Conservation (phyloP, 2,113 vertebrate genomes). For the Podarcis muralis region DNA sequence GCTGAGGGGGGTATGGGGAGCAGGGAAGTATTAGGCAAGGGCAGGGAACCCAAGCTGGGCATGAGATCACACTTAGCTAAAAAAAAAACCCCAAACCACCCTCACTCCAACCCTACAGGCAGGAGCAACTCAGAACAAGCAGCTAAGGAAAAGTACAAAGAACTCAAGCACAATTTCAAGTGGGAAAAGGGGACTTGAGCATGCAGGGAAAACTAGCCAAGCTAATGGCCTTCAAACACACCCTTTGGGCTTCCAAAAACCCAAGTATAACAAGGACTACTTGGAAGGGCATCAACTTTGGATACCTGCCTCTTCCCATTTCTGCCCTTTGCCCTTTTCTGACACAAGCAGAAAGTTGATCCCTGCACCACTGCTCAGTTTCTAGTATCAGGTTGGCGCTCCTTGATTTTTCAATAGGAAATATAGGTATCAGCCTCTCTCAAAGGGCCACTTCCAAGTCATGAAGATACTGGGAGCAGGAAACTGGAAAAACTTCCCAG, state of each 20-base stretch:
- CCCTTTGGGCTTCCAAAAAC: background rate
- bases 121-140: conserved; percentile 63
- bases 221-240: background rate
- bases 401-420: background rate
- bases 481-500: background rate
- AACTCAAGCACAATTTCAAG: conserved; percentile 19
- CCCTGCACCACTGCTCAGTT: background rate
- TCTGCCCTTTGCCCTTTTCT: background rate
- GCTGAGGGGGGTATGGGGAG: conserved; percentile 68
- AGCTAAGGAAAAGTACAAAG: conserved; percentile 53
- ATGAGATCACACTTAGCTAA: conserved; percentile 66
- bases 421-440: background rate
- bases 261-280: background rate
- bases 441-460: background rate
- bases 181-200: background rate
- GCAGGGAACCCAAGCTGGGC: conserved; percentile 59
- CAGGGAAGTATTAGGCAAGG: conserved; percentile 64
- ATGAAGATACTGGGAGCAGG: background rate
- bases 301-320: background rate
- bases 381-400: background rate
- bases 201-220: background rate
- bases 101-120: conserved; percentile 61
- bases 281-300: background rate
- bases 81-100: conserved; percentile 30
- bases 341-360: no score